phyloP scores from a whole-genome alignment of 2,888 invertebrate genomes.

The Hoplodrina ambigua region DNA sequence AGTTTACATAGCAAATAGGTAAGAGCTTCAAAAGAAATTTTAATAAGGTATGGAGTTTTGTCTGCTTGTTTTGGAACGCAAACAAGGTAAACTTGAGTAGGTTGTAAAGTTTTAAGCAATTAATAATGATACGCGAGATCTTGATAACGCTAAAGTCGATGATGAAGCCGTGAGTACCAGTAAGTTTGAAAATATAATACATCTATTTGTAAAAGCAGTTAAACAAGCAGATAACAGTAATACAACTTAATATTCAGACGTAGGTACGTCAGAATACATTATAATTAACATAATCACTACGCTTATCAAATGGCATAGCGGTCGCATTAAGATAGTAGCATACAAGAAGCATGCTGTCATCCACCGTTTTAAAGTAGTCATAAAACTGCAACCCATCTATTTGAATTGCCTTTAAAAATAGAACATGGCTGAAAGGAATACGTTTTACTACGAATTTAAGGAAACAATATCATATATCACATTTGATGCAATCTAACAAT shows the following conservation, averaged over 20 bases:
- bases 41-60: constrained; percentile 53
- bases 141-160: constrained; percentile 25
- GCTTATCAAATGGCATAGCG: neutral
- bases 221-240: neutral
- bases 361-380: too few species aligned
- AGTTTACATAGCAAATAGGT: constrained; percentile 58
- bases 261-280: neutral
- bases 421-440: neutral
- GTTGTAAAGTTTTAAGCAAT: constrained; percentile 34
- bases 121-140: constrained; percentile 46
- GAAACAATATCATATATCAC: neutral
- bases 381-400: neutral
- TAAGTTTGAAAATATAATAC: constrained; percentile 35
- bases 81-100: constrained; percentile 42
- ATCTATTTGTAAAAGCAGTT: neutral
- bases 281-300: neutral
- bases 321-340: neutral
- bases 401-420: neutral
- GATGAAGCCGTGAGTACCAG: constrained; percentile 18
- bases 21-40: constrained; percentile 52
- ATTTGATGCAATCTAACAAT: constrained; percentile 12
- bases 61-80: constrained; percentile 37
- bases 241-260: neutral
- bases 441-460: neutral
- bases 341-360: neutral